Conservation (phyloP, 2,113 vertebrate species). For the Stigmatopora argus region DNA sequence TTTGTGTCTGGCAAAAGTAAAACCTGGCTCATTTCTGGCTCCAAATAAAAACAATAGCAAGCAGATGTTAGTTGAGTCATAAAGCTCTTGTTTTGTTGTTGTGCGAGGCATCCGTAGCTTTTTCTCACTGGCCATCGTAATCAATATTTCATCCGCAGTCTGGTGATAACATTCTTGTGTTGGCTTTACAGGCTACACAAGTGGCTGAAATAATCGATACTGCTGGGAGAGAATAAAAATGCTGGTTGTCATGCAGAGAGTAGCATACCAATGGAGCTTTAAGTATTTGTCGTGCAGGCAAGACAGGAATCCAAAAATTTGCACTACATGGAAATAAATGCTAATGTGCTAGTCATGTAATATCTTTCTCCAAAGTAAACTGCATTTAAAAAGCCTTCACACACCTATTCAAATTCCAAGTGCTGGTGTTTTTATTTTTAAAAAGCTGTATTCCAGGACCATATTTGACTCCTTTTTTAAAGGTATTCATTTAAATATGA, state of each 20-base stretch:
- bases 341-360: not conserved
- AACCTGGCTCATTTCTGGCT: not conserved
- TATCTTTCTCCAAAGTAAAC: too few species aligned
- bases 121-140: not conserved
- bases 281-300: not conserved
- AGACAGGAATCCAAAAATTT: not conserved
- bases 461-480: too few species aligned
- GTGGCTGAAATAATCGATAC: slow-evolving; percentile 6
- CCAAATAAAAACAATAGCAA: not conserved
- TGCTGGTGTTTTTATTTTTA: too few species aligned
- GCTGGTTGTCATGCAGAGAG: not conserved
- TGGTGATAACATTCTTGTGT: not conserved
- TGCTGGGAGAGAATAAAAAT: not conserved
- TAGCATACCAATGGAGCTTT: not conserved
- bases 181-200: not conserved
- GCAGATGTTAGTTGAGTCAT: not conserved
- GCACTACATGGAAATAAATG: not conserved
- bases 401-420: too few species aligned
- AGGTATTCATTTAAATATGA: too few species aligned
- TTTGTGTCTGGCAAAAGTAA: not conserved
- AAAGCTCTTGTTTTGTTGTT: not conserved
- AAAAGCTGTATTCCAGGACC: too few species aligned
- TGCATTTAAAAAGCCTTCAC: too few species aligned
- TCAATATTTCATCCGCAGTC: slow-evolving; percentile 2
- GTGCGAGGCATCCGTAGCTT: not conserved